phyloP scores from a whole-genome alignment of 2,888 invertebrate species.

The Rutpela maculata region DNA sequence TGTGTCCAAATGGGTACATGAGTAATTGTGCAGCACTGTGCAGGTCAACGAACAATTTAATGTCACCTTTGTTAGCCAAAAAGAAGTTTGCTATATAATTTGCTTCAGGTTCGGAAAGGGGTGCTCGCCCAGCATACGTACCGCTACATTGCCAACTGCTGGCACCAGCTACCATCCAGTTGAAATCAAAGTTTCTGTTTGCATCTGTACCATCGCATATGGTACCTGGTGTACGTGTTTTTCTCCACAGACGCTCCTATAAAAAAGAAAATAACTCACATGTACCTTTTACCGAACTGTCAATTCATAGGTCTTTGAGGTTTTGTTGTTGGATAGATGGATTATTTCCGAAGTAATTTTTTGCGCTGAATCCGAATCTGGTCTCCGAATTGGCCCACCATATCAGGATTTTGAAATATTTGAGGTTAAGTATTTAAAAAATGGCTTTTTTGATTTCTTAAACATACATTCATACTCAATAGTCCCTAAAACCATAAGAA shows the following conservation, averaged over 20 bases:
- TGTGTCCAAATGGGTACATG: constrained; percentile 82
- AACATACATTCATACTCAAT: no score
- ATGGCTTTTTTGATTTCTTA: no score
- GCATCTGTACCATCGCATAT: constrained; percentile 83
- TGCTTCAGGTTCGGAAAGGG: constrained; percentile 78
- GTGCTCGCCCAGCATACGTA: constrained; percentile 71
- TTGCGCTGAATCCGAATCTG: no score
- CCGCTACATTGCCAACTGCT: constrained; percentile 71
- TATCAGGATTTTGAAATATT: no score
- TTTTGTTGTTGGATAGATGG: no score
- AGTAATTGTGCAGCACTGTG: constrained; percentile 84
- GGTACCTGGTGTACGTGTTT: constrained; percentile 37
- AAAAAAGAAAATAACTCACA: not conserved
- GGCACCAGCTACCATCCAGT: constrained; percentile 77
- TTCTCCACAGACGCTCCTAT: constrained; percentile 29
- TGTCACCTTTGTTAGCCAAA: constrained; percentile 71
- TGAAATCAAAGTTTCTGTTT: constrained; percentile 84
- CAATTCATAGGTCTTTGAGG: no score
- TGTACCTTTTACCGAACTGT: not conserved
- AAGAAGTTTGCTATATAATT: constrained; percentile 77
- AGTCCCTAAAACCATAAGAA: no score
- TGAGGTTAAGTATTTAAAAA: no score
- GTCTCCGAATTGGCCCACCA: no score
- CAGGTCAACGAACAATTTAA: constrained; percentile 82
- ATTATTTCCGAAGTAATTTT: no score